Percentiles rank a stretch among this genome's conserved stretches.
Evolutionary conservation across 2,797 vertebrate species (phyloP).

Genomic region (Chelmon rostratus): DNA sequence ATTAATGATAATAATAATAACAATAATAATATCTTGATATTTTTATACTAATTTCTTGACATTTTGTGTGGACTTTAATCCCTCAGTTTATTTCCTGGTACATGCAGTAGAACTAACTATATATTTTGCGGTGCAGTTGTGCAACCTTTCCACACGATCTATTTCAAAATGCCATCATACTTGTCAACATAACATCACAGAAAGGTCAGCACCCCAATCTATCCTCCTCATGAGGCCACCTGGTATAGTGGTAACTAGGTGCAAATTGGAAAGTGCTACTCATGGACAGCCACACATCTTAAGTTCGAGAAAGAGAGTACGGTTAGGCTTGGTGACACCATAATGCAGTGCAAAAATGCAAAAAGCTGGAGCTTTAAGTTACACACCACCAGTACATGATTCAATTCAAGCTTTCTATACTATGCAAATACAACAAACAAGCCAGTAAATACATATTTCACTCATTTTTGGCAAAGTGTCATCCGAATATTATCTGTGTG

Average conservation of each 20-base stretch:
- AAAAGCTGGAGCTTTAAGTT: not conserved
- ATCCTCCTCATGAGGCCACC: conserved; percentile 70
- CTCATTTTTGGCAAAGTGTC: conserved; percentile 11
- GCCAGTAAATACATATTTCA: not conserved
- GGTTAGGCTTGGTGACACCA: not conserved
- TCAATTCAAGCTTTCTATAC: not conserved
- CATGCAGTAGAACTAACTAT: conserved; percentile 21
- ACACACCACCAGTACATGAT: not conserved
- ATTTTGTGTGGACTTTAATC: not conserved
- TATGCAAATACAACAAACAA: conserved; percentile 10
- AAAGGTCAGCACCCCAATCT: conserved; percentile 86
- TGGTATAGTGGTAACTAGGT: conserved; percentile 72
- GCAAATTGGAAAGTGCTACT: conserved; percentile 75
- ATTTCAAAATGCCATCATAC: conserved; percentile 85
- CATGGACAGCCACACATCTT: conserved; percentile 36
- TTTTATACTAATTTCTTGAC: not conserved
- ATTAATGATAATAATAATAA: too few relatives aligned
- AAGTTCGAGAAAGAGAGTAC: conserved; percentile 22
- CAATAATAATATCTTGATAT: too few relatives aligned
- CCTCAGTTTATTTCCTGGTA: not conserved
- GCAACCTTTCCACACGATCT: conserved; percentile 76
- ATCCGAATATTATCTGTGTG: not conserved
- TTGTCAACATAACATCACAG: conserved; percentile 84
- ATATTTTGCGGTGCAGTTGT: conserved; percentile 59
- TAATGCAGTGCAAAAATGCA: conserved; percentile 11